Evolutionary conservation across 2,888 invertebrate genomes (phyloP).

Genomic region (Lathronympha strigana): DNA sequence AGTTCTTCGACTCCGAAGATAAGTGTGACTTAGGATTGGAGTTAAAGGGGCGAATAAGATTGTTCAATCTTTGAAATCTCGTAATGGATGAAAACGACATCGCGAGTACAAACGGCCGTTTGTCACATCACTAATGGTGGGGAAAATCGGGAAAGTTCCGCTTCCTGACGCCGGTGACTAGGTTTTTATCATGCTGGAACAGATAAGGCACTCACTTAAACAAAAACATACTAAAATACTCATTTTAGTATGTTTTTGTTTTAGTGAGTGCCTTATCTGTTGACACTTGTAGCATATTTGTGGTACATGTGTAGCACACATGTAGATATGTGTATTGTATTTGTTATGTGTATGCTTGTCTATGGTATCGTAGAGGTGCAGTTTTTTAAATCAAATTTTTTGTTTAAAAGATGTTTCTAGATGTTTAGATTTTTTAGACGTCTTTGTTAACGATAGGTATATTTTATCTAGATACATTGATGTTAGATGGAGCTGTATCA

Average conservation of each 20-base stretch:
- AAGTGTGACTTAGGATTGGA: constrained; percentile 64
- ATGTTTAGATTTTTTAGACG: too few species aligned
- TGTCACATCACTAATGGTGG: constrained; percentile 78
- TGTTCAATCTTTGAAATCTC: constrained; percentile 73
- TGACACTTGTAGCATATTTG: too few species aligned
- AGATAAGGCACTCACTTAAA: not conserved
- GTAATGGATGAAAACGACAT: constrained; percentile 78
- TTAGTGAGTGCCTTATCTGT: too few species aligned
- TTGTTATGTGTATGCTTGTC: too few species aligned
- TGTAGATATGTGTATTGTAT: too few species aligned
- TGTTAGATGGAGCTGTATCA: too few species aligned
- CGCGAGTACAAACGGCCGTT: constrained; percentile 75
- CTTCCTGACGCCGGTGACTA: constrained; percentile 64
- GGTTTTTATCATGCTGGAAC: not conserved
- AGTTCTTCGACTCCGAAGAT: constrained; percentile 41
- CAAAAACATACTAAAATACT: not conserved
- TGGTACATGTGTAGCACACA: too few species aligned
- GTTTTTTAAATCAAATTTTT: too few species aligned
- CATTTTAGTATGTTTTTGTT: not conserved
- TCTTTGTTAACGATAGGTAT: too few species aligned
- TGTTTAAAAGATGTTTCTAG: too few species aligned
- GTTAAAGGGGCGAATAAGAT: constrained; percentile 71
- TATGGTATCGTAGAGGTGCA: too few species aligned
- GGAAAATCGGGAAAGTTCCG: constrained; percentile 75
- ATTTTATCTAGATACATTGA: too few species aligned